These are phyloP conservation scores for Cathartes aura DNA, from an alignment of 2,113 vertebrate species.

Conservation along the genomic window DNA sequence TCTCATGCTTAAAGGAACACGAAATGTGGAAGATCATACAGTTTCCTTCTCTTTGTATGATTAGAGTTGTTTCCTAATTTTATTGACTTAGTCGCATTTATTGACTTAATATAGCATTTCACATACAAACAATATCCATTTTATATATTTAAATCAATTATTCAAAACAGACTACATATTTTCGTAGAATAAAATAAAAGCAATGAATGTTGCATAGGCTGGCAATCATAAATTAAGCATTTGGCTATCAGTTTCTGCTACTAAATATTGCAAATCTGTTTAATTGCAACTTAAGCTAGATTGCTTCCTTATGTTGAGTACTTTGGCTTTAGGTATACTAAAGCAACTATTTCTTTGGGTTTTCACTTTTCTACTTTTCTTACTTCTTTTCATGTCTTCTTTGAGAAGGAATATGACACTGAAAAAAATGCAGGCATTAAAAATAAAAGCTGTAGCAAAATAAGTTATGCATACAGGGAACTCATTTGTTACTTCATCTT, in stretches of 20 bases:
- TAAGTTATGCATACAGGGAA: not conserved
- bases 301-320: not conserved
- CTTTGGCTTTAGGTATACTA: not conserved
- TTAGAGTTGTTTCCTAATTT: not conserved
- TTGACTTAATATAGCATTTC: not conserved
- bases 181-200: not conserved
- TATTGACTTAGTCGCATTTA: not conserved
- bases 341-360: not conserved
- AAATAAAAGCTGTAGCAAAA: not conserved
- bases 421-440: not conserved
- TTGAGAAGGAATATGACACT: not conserved
- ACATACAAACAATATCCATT: not conserved
- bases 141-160: not conserved
- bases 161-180: not conserved
- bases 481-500: not conserved
- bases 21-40: not conserved
- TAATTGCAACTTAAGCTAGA: not conserved
- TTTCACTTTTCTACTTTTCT: not conserved
- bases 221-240: not conserved
- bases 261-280: not conserved
- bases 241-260: not conserved
- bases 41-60: not conserved
- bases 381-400: not conserved
- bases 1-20: not conserved
- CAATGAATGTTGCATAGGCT: not conserved